Base-by-base conservation (phyloP, 2,797 vertebrate genomes). In the Chromis chromis region DNA sequence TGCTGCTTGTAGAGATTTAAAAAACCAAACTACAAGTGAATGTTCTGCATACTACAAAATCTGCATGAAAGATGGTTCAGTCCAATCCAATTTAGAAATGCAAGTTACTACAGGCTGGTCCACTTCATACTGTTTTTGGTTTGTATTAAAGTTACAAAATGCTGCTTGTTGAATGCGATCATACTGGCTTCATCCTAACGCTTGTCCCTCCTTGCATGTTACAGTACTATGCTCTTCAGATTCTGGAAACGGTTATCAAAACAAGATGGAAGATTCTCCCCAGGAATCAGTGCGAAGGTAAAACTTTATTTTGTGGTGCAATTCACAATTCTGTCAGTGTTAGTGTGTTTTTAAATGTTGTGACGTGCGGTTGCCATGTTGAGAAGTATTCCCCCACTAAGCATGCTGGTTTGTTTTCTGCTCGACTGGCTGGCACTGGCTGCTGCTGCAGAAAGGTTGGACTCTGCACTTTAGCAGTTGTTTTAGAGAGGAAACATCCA, bases 161-260 rank as follows among this genome's bases (percentile, higher is more conserved):
- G 76, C 55, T 87, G 90, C 57, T 85, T 89, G 75, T 82, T 74
- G 48, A 75, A 52, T 74, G 11, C 57, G 66, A 16, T 58, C 2
- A 8, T 80, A 39, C 63, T 27, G 39, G 52, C 63, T 59, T 68
- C 4, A 49, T 84, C 59, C 86, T 95, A 91, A 95, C 69, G 74
- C 85, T 73, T 22, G 44, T 83, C 77, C 85, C 83, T 93, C 79
- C 71, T 87, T 91, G 88, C 91, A 94, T 96, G 94, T 99, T 97
- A 94, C 97, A 99, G 98, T 99, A 99, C 95, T 99, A 99, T 96
- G 98, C 97, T 89, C 97, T 99, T 92, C 98, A 99, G 94, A 99
- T 99, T 95, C 96, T 99, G 96, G 98, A 99, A 97, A 99, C 97
- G 67, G 98, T 99, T 95, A 99, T 99, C 95, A 99, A 99, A 98